phyloP scores from a whole-genome alignment of 2,113 vertebrate species.

The Sylvietta virens region DNA sequence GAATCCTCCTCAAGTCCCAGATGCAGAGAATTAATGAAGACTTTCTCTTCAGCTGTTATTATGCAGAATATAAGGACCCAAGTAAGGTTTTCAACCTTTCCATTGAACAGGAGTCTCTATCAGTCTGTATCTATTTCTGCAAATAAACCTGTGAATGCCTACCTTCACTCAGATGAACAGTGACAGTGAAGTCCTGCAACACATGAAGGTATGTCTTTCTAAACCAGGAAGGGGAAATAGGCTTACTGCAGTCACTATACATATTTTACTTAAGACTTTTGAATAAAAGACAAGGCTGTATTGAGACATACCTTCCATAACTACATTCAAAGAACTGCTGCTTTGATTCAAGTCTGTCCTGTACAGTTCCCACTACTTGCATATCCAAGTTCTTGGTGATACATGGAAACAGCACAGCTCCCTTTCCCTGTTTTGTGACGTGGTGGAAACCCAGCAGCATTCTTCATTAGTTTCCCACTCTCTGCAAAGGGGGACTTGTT shows the following conservation, averaged over 20 bases:
- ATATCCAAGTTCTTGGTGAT: background rate
- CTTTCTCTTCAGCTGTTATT: background rate
- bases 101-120: background rate
- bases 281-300: background rate
- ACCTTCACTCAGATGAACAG: background rate
- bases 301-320: background rate
- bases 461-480: background rate
- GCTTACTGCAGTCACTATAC: background rate
- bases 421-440: background rate
- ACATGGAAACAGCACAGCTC: background rate
- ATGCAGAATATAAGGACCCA: background rate
- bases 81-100: background rate
- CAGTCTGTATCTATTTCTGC: background rate
- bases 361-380: background rate
- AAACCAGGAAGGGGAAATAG: background rate
- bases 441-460: background rate
- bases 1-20: background rate
- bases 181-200: background rate
- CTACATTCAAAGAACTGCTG: background rate
- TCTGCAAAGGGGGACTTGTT: background rate
- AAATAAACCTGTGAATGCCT: background rate
- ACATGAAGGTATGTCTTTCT: background rate
- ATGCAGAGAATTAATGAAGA: background rate
- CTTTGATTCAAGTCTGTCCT: background rate
- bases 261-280: background rate